Base-by-base conservation (phyloP, 37 sponge, comb jelly and placozoan species). In the Dysidea cf. avara region DNA sequence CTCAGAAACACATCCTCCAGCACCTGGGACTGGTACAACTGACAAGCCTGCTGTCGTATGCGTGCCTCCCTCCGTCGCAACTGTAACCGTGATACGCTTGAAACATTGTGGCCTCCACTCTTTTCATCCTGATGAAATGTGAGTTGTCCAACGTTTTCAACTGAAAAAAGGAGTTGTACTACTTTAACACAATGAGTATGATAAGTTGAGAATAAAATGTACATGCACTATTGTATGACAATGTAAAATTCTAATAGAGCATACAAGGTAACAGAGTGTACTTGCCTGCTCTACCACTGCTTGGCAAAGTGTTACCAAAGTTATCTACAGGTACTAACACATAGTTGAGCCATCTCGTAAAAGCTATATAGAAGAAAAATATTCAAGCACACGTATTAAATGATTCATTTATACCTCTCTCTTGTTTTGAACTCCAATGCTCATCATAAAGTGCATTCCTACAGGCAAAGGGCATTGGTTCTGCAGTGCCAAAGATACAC, bases 271-370 rank as follows among this genome's bases (percentile, higher is more conserved):
- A 13, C 17, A 36, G 40, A 17, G 3, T 56, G 35, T 1, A 53
- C 56, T 14, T 72, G 73, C 74, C 77, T 53, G 20, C 24, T 20
- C 62, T 49, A 52, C 66, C 68, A 21, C 70, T 72, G 32, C 36
- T 40, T 3, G 78, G 61, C 3, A 79, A 20, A 38, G 49, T 35
- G 51, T 58, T 39, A 0, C 81, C 81, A 46, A 24, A 66, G n/a
- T 70, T 51, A 53, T 95, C 83, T 3, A 68, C 57, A 20, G 89
- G 92, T 55, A 72, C 72, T 17, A 95, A 77, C 39, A 90, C 63
- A 67, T 76, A 88, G 61, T 95, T 95, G 18, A 90, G 66, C 96
- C 96, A 95, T 21, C 68, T 69, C 28, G 84, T 83, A 66, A 95
- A 95, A 11, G 68, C 90, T 87, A 53, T n/a, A 39, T 1, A 47